Base-by-base conservation (phyloP, 1,140 invertebrate genomes). In the Choristoneura fumiferana region DNA sequence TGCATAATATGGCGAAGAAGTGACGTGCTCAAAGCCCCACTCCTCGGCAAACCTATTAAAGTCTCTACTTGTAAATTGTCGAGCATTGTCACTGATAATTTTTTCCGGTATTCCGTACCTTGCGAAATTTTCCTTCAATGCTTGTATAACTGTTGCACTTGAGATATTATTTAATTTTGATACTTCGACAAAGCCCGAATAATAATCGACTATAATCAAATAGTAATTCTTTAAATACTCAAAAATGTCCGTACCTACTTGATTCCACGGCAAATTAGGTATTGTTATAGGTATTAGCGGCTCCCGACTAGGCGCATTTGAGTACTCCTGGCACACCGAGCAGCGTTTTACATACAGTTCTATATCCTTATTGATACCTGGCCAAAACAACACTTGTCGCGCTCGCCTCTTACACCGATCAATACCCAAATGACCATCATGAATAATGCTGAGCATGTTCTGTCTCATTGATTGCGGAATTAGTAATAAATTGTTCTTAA, bases 371-470 rank as follows among this genome's bases (percentile, higher is more conserved):
- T 8, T 36, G 33, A 58, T 58, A 22, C 40, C 40, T 18, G 60
- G 54, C 52, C 54, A 66, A 38, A 57, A 61, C 57, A 61, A 58
- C 39, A 33, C 63, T 22, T 45, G 59, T 36, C 52, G 57, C 15
- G 33, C 56, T 6, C 39, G 43, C 29, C 54, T 17, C 36, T 76
- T 75, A 15, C 72, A 76, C 18, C 71, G 67, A 38, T 84, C 80
- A 18, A 82, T 67, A 0, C 83, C 84, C 12, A 78, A 37, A 49
- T 87, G 80, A 5, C 70, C 70, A 6, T 73, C 62, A 38, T 86
- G 82, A 22, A 86, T 56, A 10, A 65, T 8, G 34, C n/a, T 15
- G 55, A 35, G 64, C 54, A 52, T 59, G 36, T 39, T 73, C 53
- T 43, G 70, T 76, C 40, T 65, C 67, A 55, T 8, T 49, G 36